These are phyloP conservation scores for Arenaria interpres DNA, from an alignment of 2,113 vertebrate genomes.

Conservation along the genomic window DNA sequence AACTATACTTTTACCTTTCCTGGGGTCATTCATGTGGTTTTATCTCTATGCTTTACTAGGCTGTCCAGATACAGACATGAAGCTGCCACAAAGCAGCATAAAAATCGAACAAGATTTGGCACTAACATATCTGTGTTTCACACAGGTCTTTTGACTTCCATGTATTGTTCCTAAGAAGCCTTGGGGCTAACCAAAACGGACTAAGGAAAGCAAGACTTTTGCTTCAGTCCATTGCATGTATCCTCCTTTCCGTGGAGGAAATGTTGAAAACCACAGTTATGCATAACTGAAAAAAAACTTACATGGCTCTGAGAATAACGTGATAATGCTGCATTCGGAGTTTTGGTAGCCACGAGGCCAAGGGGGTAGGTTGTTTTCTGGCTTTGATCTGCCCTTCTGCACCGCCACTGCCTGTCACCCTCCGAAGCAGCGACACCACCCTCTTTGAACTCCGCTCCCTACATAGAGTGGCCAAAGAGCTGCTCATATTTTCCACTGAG, in stretches of 20 bases:
- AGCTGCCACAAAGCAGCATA: not conserved
- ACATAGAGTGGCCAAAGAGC: not conserved
- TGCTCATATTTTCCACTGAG: not conserved
- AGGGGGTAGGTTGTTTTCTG: not conserved
- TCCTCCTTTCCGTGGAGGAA: not conserved
- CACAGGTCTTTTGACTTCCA: not conserved
- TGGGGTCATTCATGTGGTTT: not conserved
- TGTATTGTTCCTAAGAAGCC: not conserved
- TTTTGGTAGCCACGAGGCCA: not conserved
- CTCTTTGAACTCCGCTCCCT: not conserved
- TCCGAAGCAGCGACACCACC: not conserved
- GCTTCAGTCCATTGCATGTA: not conserved
- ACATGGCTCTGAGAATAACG: not conserved
- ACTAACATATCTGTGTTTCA: not conserved
- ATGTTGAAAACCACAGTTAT: not conserved
- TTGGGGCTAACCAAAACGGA: not conserved
- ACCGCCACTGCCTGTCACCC: not conserved
- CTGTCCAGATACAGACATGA: not conserved
- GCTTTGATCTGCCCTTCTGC: conserved; percentile 1
- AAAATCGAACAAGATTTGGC: not conserved
- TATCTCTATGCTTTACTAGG: not conserved
- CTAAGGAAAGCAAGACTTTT: not conserved
- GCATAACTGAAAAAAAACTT: not conserved
- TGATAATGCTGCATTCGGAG: not conserved
- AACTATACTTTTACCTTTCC: not conserved